These are phyloP conservation scores for Eulemur rufifrons DNA, from an alignment of 2,113 vertebrate species.

Conservation along the genomic window DNA sequence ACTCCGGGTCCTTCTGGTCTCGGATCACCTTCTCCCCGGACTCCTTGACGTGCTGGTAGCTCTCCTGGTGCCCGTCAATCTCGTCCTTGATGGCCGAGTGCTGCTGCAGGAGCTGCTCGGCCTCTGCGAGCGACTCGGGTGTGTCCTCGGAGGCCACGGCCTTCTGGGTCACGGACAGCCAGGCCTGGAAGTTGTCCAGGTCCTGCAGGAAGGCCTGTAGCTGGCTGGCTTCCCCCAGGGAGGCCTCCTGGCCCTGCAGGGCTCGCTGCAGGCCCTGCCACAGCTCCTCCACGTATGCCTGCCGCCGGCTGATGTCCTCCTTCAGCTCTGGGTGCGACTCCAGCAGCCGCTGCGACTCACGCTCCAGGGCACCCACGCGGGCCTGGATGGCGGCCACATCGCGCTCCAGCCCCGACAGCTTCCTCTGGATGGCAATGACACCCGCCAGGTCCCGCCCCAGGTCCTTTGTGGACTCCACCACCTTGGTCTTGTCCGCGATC, in stretches of 20 bases:
- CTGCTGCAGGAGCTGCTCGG: slow-evolving; percentile 90
- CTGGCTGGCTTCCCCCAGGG: slow-evolving; percentile 94
- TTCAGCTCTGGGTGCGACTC: slow-evolving; percentile 89
- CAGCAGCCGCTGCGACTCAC: slow-evolving; percentile 87
- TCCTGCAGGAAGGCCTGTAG: slow-evolving; percentile 96
- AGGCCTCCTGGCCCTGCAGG: slow-evolving; percentile 88
- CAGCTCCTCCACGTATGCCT: slow-evolving; percentile 78
- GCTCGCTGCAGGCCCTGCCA: slow-evolving; percentile 91
- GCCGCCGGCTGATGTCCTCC: slow-evolving; percentile 82
- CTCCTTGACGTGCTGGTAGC: slow-evolving; percentile 85
- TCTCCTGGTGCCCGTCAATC: slow-evolving; percentile 86
- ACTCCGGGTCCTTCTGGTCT: slow-evolving; percentile 92
- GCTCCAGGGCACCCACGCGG: slow-evolving; percentile 86
- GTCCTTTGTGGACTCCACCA: slow-evolving; percentile 92
- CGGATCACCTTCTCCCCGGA: slow-evolving; percentile 86
- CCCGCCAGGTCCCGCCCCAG: slow-evolving; percentile 92
- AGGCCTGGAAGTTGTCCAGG: slow-evolving; percentile 95
- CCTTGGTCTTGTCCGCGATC: slow-evolving; percentile 92
- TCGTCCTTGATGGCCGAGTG: slow-evolving; percentile 88
- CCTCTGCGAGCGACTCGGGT: slow-evolving; percentile 89
- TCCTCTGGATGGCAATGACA: slow-evolving; percentile 95
- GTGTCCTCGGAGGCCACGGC: slow-evolving; percentile 91
- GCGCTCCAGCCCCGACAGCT: slow-evolving; percentile 93
- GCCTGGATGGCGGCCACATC: slow-evolving; percentile 90
- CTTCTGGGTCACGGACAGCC: slow-evolving; percentile 95